Conservation (phyloP, 92 coral and sea anemone genomes). For the Paramuricea clavata region DNA sequence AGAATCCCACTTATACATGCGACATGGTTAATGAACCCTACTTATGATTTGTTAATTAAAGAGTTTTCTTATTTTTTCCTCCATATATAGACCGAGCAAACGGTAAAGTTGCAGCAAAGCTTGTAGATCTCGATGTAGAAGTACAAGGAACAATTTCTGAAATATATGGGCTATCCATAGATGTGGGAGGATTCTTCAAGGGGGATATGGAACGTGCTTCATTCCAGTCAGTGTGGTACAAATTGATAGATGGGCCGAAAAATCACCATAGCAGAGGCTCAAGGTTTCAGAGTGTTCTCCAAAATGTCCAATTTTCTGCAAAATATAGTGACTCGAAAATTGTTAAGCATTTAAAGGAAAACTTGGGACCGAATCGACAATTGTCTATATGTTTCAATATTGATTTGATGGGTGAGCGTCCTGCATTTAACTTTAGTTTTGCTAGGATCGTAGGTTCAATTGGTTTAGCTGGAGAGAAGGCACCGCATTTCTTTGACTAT, state of each 20-base stretch:
- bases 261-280: neutral
- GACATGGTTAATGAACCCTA: no score
- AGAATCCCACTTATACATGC: slow-evolving; percentile 71
- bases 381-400: slow-evolving; percentile 76
- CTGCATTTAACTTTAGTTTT: slow-evolving; percentile 37
- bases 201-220: slow-evolving; percentile 1
- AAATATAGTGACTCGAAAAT: neutral
- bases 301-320: neutral
- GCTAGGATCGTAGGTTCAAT: slow-evolving; percentile 78
- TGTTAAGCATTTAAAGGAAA: neutral
- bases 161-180: neutral
- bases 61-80: no score
- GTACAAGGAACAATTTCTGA: neutral
- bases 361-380: neutral
- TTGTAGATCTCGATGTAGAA: slow-evolving; percentile 3
- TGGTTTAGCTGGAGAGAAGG: slow-evolving; percentile 67
- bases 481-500: slow-evolving; percentile 67
- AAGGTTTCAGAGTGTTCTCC: neutral
- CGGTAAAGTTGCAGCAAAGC: neutral
- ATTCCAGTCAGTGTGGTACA: neutral
- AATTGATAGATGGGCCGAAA: neutral
- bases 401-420: slow-evolving; percentile 54
- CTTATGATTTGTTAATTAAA: no score
- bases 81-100: slow-evolving; percentile 41
- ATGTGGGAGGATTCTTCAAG: neutral